phyloP scores from a whole-genome alignment of 1,140 invertebrate genomes.

The Piezodorus guildinii region DNA sequence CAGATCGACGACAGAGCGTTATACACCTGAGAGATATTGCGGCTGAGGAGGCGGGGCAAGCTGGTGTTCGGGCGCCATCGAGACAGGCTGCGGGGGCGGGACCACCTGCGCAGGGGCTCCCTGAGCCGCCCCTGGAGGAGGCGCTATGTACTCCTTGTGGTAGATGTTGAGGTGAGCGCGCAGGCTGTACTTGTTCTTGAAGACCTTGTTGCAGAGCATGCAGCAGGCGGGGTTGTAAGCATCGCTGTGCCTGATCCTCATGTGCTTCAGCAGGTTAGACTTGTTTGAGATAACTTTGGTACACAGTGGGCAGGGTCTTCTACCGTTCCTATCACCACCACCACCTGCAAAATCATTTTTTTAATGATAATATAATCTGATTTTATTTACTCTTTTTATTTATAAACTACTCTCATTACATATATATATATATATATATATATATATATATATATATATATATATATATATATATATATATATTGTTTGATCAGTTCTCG shows the following conservation, averaged over 20 bases:
- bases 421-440: too few species aligned
- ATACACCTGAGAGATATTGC: neutral
- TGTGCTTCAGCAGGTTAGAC: constrained; percentile 36
- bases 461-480: too few species aligned
- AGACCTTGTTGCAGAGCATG: constrained; percentile 51
- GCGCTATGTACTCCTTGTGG: constrained; percentile 30
- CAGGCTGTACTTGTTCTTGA: constrained; percentile 59
- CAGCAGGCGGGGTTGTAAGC: constrained; percentile 38
- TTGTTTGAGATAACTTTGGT: constrained; percentile 37
- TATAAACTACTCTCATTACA: too few species aligned
- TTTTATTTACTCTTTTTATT: too few species aligned
- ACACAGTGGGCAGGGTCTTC: constrained; percentile 35
- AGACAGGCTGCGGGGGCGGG: neutral
- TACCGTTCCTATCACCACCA: constrained; percentile 25
- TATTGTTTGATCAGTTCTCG: too few species aligned
- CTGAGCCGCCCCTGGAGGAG: neutral
- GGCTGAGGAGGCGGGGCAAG: neutral
- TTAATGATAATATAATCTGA: too few species aligned
- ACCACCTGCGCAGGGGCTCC: neutral
- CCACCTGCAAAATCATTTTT: neutral
- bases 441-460: too few species aligned
- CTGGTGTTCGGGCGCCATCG: neutral
- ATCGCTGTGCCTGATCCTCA: constrained; percentile 34
- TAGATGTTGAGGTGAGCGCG: constrained; percentile 39
- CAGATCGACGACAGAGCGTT: too few species aligned